phyloP scores from a whole-genome alignment of 2,797 vertebrate species.

The Parotocinclus haroldoi region DNA sequence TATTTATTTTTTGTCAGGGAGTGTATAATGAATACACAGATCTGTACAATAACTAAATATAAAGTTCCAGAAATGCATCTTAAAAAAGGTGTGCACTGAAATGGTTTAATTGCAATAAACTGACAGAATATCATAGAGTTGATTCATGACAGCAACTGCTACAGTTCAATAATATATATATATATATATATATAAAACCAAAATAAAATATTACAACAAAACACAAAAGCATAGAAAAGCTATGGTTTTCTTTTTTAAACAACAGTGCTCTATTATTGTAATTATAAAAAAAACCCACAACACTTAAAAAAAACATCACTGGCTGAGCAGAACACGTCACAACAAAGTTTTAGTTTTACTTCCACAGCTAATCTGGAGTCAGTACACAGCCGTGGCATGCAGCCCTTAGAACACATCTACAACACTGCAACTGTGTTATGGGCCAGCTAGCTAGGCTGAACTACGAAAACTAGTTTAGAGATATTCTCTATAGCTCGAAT shows the following conservation, averaged over 20 bases:
- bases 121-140: constrained; percentile 70
- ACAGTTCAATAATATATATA: constrained; percentile 61
- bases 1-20: too few relatives aligned
- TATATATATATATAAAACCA: constrained; percentile 50
- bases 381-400: constrained; percentile 67
- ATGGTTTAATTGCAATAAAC: constrained; percentile 69
- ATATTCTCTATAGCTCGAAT: constrained; percentile 54
- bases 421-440: constrained; percentile 60
- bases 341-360: constrained; percentile 61
- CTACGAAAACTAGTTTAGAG: constrained; percentile 59
- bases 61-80: constrained; percentile 28
- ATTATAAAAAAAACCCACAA: constrained; percentile 38
- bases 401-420: constrained; percentile 66
- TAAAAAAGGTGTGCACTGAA: constrained; percentile 58
- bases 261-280: constrained; percentile 58
- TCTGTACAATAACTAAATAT: not conserved
- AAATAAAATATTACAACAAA: constrained; percentile 57
- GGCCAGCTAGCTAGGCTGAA: constrained; percentile 56
- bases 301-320: constrained; percentile 65
- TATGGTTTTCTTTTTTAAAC: constrained; percentile 48
- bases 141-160: constrained; percentile 66
- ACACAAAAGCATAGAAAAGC: constrained; percentile 54
- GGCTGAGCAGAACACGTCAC: constrained; percentile 71
- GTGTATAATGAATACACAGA: constrained; percentile 22
- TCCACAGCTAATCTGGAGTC: constrained; percentile 65